A percentile compares a stretch with the other conserved stretches of the same genome.
These are phyloP conservation scores for Heptranchias perlo DNA, from an alignment of 2,113 vertebrate species.

Conservation along the genomic window DNA sequence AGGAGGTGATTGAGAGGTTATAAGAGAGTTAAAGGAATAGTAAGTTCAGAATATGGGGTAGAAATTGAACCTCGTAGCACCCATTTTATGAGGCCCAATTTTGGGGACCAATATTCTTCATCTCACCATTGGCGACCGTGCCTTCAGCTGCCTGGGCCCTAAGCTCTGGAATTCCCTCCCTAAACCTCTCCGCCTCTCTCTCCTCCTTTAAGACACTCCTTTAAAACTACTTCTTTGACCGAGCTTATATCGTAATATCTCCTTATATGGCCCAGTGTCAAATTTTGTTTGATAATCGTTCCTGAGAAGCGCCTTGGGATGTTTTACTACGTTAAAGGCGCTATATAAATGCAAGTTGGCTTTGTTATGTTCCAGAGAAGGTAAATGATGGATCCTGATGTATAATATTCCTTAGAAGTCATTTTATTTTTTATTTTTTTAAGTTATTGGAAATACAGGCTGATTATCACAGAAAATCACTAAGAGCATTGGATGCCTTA, in stretches of 20 bases:
- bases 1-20: background rate
- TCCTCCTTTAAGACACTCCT: background rate
- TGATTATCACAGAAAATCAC: conserved; percentile 77
- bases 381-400: background rate
- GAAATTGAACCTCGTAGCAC: background rate
- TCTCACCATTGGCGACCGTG: too few relatives aligned
- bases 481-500: conserved; percentile 68
- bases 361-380: background rate
- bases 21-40: too few relatives aligned
- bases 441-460: conserved; percentile 90
- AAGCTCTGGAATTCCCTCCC: background rate
- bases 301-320: too few relatives aligned
- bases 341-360: too few relatives aligned
- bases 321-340: too few relatives aligned
- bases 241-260: background rate
- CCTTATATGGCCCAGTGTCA: background rate
- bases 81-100: background rate
- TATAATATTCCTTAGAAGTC: background rate
- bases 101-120: background rate
- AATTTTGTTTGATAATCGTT: background rate
- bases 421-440: conserved; percentile 38
- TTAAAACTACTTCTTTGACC: background rate
- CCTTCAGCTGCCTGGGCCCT: background rate
- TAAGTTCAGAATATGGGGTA: background rate
- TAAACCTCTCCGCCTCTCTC: background rate